These are phyloP conservation scores for Mythimna ferrago DNA, from an alignment of 2,888 invertebrate species.

Conservation along the genomic window DNA sequence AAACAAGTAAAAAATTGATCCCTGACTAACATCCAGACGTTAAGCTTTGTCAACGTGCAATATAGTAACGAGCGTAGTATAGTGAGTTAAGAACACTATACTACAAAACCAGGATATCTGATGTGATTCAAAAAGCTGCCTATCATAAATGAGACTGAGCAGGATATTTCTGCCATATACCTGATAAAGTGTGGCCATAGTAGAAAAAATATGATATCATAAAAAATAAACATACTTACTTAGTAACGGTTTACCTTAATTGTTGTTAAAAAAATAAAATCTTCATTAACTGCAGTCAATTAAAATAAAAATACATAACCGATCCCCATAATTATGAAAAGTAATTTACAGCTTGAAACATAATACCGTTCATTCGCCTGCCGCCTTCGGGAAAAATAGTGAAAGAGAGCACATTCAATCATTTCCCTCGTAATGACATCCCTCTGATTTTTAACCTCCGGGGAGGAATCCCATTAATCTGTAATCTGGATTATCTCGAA, in stretches of 20 bases:
- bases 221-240: neutral
- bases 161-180: no score
- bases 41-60: no score
- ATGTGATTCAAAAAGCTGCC: no score
- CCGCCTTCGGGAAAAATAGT: conserved; percentile 34
- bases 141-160: no score
- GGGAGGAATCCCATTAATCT: conserved; percentile 73
- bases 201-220: no score
- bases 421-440: conserved; percentile 51
- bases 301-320: conserved; percentile 1
- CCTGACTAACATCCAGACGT: no score
- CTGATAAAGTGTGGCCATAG: no score
- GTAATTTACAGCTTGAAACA: conserved; percentile 25
- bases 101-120: no score
- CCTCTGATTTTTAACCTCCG: conserved; percentile 61
- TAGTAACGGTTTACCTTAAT: neutral
- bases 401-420: conserved; percentile 46
- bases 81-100: no score
- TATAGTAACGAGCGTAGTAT: no score
- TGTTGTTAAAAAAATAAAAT: neutral
- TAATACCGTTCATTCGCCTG: conserved; percentile 25
- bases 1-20: neutral
- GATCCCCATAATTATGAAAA: conserved; percentile 5
- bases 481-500: conserved; percentile 83
- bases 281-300: neutral